A percentile compares a stretch with the other conserved stretches of the same genome.
phyloP scores from a whole-genome alignment of 1,140 invertebrate genomes.

The Zaprionus kolodkinae region DNA sequence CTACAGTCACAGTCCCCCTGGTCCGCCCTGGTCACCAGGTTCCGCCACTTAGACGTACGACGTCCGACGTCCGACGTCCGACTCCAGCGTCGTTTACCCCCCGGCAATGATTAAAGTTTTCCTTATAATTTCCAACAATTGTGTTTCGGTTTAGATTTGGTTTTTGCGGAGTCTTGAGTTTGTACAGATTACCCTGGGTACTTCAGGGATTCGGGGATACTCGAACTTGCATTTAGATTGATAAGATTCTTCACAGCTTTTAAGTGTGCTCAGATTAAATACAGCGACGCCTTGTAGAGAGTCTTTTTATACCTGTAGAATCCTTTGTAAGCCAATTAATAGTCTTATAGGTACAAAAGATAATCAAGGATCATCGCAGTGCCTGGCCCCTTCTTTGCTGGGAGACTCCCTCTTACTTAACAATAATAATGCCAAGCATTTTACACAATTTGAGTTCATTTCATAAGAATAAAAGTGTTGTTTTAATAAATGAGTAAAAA shows the following conservation, averaged over 20 bases:
- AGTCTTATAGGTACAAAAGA: too few relatives aligned
- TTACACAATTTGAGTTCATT: too few relatives aligned
- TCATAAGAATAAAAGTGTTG: too few relatives aligned
- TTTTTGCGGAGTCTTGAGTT: slow-evolving; percentile 48
- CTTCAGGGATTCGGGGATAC: not conserved
- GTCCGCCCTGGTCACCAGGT: not conserved
- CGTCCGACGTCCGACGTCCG: slow-evolving; percentile 23
- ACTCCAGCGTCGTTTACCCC: slow-evolving; percentile 36
- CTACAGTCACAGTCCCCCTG: not conserved
- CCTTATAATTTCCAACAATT: slow-evolving; percentile 82
- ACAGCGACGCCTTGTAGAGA: too few relatives aligned
- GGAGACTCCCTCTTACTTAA: too few relatives aligned
- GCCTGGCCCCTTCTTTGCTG: too few relatives aligned
- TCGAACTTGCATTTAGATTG: not conserved
- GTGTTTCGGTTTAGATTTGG: slow-evolving; percentile 80
- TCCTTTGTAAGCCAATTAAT: too few relatives aligned
- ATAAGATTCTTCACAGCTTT: not conserved
- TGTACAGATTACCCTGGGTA: slow-evolving; percentile 32
- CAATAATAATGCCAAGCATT: too few relatives aligned
- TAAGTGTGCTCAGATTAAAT: not conserved
- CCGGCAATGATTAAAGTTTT: slow-evolving; percentile 82
- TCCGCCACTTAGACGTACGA: slow-evolving; percentile 46
- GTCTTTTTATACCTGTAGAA: too few relatives aligned
- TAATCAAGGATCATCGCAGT: too few relatives aligned
- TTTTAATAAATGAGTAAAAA: too few relatives aligned